Evolutionary conservation across 2,888 invertebrate genomes (phyloP), one percentile per base, ranked within the genome.

Genomic region (Ormyrus pomaceus): DNA sequence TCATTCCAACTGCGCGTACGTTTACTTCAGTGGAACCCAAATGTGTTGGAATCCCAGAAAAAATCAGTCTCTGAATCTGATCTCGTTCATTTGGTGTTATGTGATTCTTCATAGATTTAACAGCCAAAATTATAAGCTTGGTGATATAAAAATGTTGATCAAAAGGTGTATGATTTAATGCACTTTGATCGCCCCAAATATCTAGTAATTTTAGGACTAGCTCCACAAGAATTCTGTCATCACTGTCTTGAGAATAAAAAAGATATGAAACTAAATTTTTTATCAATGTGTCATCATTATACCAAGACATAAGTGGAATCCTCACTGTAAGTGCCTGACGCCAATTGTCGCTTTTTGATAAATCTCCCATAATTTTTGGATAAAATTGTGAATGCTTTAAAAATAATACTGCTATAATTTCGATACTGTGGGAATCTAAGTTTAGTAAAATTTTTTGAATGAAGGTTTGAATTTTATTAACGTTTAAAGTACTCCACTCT

Each of bases 101-200:
- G 51, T 75, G 75, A 53, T 76, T 73, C 11, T 91, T 91, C 72
- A 93, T 88, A 83, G 92, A 92, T 84, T 92, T 93, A 0, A 93
- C 90, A 0, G 93, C 91, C 13, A 94, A 85, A 11, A 96, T 89
- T 0, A 96, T 91, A 48, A 95, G 86, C 87, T 95, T 94, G 0
- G 95, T 94, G 4, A 96, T 91, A 83, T 94, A 95, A 83, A 95
- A 91, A 85, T 96, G 96, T 83, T 96, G 95, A 56, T 94, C 93
- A 8, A 94, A 89, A 77, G 94, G 93, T 0, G 94, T 92, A 13
- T 94, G 93, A 71, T 93, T 93, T 9, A 94, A 88, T 0, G 94
- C 91, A 71, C 93, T 93, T 45, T 94, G 93, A 84, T 95, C 94
- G 0, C 94, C 92, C 96, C 96, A 97, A 11, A 94, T 91, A 0